Conservation (phyloP, 1,140 invertebrate genomes). For the Tribolium madens region DNA sequence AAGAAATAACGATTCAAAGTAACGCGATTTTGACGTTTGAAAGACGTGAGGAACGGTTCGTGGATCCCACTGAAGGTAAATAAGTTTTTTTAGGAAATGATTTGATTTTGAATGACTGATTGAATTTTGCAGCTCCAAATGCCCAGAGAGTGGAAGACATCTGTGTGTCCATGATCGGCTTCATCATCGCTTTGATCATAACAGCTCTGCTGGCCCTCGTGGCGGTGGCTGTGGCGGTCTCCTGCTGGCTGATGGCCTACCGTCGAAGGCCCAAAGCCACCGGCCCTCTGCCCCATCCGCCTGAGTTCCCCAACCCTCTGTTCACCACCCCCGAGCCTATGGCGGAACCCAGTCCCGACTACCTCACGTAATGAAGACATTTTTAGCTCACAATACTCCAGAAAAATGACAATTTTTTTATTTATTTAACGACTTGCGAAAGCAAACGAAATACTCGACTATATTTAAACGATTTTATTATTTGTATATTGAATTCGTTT, state of each 20-base stretch:
- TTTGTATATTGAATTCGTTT: slow-evolving; percentile 54
- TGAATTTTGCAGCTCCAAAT: slow-evolving; percentile 72
- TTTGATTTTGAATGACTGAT: neutral
- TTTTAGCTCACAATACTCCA: slow-evolving; percentile 53
- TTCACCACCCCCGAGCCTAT: slow-evolving; percentile 87
- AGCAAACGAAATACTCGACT: slow-evolving; percentile 54
- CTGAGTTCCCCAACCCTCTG: slow-evolving; percentile 94
- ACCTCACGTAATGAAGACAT: slow-evolving; percentile 70
- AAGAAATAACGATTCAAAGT: slow-evolving; percentile 93
- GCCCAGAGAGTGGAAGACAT: slow-evolving; percentile 84
- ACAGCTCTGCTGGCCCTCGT: slow-evolving; percentile 92
- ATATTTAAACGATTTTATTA: slow-evolving; percentile 46
- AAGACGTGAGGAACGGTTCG: slow-evolving; percentile 78
- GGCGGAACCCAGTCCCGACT: slow-evolving; percentile 84
- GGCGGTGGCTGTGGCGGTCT: slow-evolving; percentile 92
- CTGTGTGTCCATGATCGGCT: slow-evolving; percentile 92
- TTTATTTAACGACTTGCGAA: slow-evolving; percentile 41
- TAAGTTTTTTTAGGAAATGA: neutral
- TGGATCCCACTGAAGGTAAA: slow-evolving; percentile 79
- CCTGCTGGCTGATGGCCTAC: slow-evolving; percentile 95
- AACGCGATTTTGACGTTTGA: slow-evolving; percentile 93
- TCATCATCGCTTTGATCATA: slow-evolving; percentile 92
- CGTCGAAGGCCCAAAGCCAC: slow-evolving; percentile 84
- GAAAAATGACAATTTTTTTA: slow-evolving; percentile 26
- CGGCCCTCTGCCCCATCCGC: slow-evolving; percentile 92